Percentiles rank a stretch among this genome's conserved stretches.
Evolutionary conservation across 2,797 vertebrate species (phyloP).

Genomic region (Siniperca obscura): DNA sequence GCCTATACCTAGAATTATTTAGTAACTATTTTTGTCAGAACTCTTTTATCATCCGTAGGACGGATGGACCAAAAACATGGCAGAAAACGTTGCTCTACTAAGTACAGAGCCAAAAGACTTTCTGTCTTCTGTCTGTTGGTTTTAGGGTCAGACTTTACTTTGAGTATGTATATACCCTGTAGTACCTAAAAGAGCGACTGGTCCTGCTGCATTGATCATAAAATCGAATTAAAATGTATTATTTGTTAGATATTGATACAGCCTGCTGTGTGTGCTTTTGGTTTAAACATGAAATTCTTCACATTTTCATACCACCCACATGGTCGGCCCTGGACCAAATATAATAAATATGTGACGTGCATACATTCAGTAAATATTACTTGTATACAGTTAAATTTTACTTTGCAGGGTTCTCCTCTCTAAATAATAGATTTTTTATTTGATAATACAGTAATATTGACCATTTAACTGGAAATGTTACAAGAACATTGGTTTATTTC

Average conservation of each 20-base stretch:
- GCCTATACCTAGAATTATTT: neutral
- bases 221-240: conserved; percentile 39
- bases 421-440: conserved; percentile 39
- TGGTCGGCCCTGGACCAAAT: conserved; percentile 55
- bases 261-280: conserved; percentile 33
- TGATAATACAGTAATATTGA: conserved; percentile 29
- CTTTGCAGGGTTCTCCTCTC: conserved; percentile 31
- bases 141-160: conserved; percentile 22
- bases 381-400: conserved; percentile 39
- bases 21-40: neutral
- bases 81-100: conserved; percentile 20
- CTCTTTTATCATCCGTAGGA: neutral
- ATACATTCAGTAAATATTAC: conserved; percentile 44
- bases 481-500: conserved; percentile 37
- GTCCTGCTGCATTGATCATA: conserved; percentile 37
- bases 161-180: conserved; percentile 8
- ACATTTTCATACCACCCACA: conserved; percentile 42
- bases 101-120: conserved; percentile 9
- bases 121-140: conserved; percentile 1
- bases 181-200: conserved; percentile 17
- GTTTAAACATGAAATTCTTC: conserved; percentile 42
- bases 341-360: conserved; percentile 28
- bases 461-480: conserved; percentile 47
- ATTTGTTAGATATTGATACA: conserved; percentile 47
- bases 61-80: conserved; percentile 44